Conservation (phyloP, 2,797 vertebrate genomes). For the Acridotheres tristis region DNA sequence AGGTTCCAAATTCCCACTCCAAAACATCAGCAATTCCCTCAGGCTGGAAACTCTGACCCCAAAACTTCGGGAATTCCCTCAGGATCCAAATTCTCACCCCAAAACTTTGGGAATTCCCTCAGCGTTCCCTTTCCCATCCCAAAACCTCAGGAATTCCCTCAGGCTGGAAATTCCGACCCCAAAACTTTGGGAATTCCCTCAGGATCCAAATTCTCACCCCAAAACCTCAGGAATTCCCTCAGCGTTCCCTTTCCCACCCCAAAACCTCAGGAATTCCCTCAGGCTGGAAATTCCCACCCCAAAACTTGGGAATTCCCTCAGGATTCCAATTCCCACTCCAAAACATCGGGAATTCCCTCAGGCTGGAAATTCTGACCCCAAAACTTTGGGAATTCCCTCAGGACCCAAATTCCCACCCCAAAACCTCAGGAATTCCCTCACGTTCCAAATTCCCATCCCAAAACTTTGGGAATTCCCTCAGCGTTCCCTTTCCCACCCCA, state of each 20-base stretch:
- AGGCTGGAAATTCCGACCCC: background rate
- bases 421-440: background rate
- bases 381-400: background rate
- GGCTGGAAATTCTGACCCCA: background rate
- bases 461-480: background rate
- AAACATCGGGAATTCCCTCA: too few relatives aligned
- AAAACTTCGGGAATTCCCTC: too few relatives aligned
- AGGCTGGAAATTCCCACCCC: too few relatives aligned
- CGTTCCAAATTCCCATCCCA: rapidly evolving
- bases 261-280: background rate
- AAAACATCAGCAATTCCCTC: background rate
- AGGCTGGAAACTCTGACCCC: too few relatives aligned
- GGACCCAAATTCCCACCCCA: background rate
- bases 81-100: too few relatives aligned
- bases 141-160: background rate
- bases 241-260: rapidly evolving
- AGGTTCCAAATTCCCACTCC: too few relatives aligned
- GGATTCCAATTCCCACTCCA: too few relatives aligned
- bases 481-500: too few relatives aligned
- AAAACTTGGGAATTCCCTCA: too few relatives aligned
- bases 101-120: too few relatives aligned
- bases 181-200: background rate
- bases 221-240: background rate
- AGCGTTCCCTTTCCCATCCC: background rate
- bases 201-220: too few relatives aligned